A percentile compares a stretch with the other conserved stretches of the same genome.
These are phyloP conservation scores for Osmerus eperlanus DNA, from an alignment of 2,113 vertebrate genomes.

Conservation along the genomic window DNA sequence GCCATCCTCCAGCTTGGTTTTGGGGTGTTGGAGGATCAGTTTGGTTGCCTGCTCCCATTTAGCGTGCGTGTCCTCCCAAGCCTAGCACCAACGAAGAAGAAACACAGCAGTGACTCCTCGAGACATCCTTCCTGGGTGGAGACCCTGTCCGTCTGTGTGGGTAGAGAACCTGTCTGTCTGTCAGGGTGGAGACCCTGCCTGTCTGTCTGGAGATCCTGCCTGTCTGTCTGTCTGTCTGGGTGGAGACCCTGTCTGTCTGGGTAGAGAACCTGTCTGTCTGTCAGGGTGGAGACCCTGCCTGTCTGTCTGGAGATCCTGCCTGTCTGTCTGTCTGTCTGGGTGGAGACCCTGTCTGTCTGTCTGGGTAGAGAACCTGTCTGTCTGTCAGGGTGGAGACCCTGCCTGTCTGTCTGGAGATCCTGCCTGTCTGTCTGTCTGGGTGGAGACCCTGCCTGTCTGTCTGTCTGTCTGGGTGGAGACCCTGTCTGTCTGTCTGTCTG, in stretches of 20 bases:
- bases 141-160: not conserved
- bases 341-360: too few species aligned
- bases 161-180: not conserved
- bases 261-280: not conserved
- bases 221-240: not conserved
- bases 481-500: too few species aligned
- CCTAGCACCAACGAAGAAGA: slow-evolving; percentile 65
- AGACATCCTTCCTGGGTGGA: not conserved
- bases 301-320: too few species aligned
- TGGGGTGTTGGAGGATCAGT: slow-evolving; percentile 93
- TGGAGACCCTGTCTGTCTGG: not conserved
- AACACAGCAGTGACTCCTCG: not conserved
- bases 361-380: too few species aligned
- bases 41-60: slow-evolving; percentile 98
- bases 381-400: too few species aligned
- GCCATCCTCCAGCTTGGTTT: slow-evolving; percentile 96
- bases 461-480: too few species aligned
- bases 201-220: not conserved
- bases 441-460: too few species aligned
- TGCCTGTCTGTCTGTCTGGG: too few species aligned
- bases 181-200: not conserved
- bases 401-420: too few species aligned
- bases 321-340: not conserved
- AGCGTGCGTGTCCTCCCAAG: slow-evolving; percentile 93
- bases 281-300: too few species aligned